Base-by-base conservation (phyloP, 2,113 vertebrate species). In the Tachycineta bicolor region DNA sequence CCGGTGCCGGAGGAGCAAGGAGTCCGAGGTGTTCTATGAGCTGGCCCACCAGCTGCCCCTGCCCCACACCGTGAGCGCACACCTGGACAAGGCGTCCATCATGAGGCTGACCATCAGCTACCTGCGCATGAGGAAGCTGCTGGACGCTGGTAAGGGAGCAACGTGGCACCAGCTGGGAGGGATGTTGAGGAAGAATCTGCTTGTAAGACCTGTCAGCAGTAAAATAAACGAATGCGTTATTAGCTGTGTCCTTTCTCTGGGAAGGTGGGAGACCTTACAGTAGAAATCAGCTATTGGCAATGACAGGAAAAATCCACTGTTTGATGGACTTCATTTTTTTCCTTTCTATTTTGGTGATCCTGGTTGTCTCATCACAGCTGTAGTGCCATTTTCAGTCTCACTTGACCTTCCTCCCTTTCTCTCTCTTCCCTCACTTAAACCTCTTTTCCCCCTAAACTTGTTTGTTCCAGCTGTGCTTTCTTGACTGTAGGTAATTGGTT, bases 61-160 rank as follows among this genome's bases (percentile, higher is more conserved):
- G 93, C 98, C 99, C 13, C 99, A 99, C 96, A 99, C 98, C 0
- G 96, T 99, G 95, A 99, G 98, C 34, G 99, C 99, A 3, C 98
- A 99, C 96, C 98, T 99, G 88, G 99, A 99, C 97, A 99, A 99
- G 97, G 99, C 99, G 20, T 99, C 99, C 62, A 98, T 99, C 84
- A 99, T 99, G 99, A 99, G 99, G 70, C 98, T 99, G 58, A 98
- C 99, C 89, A 99, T 99, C 98, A 99, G 99, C 96, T 99, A 99
- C 97, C 96, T 99, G 96, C 99, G 99, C 81, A 98, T 99, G 97
- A 99, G 99, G 56, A 99, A 99, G 91, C 98, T 99, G 74, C 98
- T 99, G 18, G 98, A 97, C 97, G 96, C 98, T 64, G 98, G 99
- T 99, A 50, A 98, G 98, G 77, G 58, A 83, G 23, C 80, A 46